phyloP scores from a whole-genome alignment of 1,140 invertebrate species.

The Camponotus pennsylvanicus region DNA sequence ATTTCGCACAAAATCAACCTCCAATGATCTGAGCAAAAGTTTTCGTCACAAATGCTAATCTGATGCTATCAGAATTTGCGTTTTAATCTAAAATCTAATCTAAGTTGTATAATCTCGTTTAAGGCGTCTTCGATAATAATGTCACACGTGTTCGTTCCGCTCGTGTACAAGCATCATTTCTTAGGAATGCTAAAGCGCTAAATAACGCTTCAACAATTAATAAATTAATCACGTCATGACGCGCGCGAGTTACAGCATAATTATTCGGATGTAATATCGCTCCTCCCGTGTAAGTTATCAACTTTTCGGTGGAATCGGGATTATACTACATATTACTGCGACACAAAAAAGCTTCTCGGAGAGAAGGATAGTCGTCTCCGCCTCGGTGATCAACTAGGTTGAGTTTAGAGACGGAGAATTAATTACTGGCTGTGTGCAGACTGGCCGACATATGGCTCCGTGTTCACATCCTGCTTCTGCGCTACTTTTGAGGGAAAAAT shows the following conservation, averaged over 20 bases:
- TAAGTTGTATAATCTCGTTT: background rate
- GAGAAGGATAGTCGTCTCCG: conserved; percentile 56
- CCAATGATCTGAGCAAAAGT: background rate
- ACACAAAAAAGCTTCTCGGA: conserved; percentile 56
- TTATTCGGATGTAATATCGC: conserved; percentile 22
- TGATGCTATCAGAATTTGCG: background rate
- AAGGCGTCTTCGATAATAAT: background rate
- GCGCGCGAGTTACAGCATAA: background rate
- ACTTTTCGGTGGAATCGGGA: conserved; percentile 25
- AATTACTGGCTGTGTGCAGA: conserved; percentile 46
- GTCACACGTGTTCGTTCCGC: no score
- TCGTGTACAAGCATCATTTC: background rate
- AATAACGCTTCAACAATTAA: background rate
- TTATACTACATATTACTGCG: background rate
- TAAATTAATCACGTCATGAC: conserved; percentile 1
- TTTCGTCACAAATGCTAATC: background rate
- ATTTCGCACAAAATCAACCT: background rate
- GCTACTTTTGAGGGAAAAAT: conserved; percentile 63
- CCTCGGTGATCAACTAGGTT: conserved; percentile 61
- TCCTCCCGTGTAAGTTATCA: conserved; percentile 10
- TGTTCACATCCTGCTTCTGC: conserved; percentile 61
- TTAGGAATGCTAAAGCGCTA: background rate
- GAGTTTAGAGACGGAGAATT: conserved; percentile 50
- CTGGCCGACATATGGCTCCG: conserved; percentile 69
- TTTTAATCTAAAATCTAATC: background rate